Conservation (phyloP, 2,888 invertebrate species). For the Pristionchus fissidentatus region DNA sequence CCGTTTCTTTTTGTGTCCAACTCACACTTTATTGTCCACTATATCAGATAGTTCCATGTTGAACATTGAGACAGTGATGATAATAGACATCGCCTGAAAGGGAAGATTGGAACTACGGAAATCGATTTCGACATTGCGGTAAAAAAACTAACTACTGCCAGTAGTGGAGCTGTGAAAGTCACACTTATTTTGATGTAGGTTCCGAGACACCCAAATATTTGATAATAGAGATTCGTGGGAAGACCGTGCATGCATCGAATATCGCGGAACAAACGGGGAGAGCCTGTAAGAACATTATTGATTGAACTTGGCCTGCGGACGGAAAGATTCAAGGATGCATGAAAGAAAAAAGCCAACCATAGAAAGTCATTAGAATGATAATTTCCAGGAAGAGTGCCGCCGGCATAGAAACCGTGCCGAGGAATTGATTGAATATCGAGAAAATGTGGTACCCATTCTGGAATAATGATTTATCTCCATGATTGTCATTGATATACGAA, state of each 20-base stretch:
- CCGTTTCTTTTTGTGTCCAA: too few relatives aligned
- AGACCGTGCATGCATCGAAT: conserved; percentile 31
- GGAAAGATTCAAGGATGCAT: too few relatives aligned
- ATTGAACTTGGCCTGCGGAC: too few relatives aligned
- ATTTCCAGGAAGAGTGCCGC: neutral
- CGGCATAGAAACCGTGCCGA: neutral
- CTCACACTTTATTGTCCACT: neutral
- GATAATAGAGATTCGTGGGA: neutral
- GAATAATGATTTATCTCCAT: neutral
- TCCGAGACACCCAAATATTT: conserved; percentile 14
- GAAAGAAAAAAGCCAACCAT: neutral
- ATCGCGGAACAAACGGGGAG: conserved; percentile 29
- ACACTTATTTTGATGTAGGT: conserved; percentile 19
- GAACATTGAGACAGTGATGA: neutral
- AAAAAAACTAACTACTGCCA: neutral
- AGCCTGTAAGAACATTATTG: too few relatives aligned
- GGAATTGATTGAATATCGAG: neutral
- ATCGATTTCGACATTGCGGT: neutral
- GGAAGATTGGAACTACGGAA: neutral
- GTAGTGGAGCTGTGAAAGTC: neutral
- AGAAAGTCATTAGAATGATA: neutral
- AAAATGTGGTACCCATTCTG: conserved; percentile 39
- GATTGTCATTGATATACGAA: too few relatives aligned
- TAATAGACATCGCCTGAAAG: neutral
- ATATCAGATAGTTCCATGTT: neutral